These are phyloP conservation scores for Hucho hucho DNA, from an alignment of 2,113 vertebrate genomes.

Conservation along the genomic window DNA sequence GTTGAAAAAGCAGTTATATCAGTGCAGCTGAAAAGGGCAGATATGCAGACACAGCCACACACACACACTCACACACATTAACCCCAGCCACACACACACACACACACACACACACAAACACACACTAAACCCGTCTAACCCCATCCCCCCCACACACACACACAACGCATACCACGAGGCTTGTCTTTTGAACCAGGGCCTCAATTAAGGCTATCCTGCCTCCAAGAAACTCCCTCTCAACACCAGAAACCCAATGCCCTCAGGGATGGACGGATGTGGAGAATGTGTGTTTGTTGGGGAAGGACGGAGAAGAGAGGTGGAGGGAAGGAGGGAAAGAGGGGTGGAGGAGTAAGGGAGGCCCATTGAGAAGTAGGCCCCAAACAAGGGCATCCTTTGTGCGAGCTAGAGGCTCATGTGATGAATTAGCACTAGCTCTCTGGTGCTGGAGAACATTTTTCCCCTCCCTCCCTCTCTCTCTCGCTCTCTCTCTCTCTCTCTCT, in stretches of 20 bases:
- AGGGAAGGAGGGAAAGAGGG: conserved; percentile 13
- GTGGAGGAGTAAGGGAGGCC: conserved; percentile 14
- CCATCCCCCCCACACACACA: neutral
- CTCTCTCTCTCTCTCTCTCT: neutral
- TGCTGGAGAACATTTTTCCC: conserved; percentile 11
- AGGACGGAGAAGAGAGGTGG: conserved; percentile 5
- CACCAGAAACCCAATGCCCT: conserved; percentile 38
- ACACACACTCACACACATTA: no score
- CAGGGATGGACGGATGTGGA: conserved; percentile 17
- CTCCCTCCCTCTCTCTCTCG: conserved; percentile 1
- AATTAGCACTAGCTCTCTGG: conserved; percentile 23
- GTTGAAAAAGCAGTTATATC: no score
- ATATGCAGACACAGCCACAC: no score
- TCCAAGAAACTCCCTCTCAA: conserved; percentile 10
- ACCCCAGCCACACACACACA: no score
- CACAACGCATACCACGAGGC: neutral
- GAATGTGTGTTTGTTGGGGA: conserved; percentile 14
- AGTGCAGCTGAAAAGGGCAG: no score
- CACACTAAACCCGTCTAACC: neutral
- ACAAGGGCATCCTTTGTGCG: conserved; percentile 47
- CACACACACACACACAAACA: neutral
- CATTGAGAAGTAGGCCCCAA: conserved; percentile 29
- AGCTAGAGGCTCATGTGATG: conserved; percentile 31
- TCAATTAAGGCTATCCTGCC: conserved; percentile 8
- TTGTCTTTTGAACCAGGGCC: conserved; percentile 1